Evolutionary conservation across 1,140 invertebrate genomes (phyloP).

Genomic region (Marisa cornuarietis): DNA sequence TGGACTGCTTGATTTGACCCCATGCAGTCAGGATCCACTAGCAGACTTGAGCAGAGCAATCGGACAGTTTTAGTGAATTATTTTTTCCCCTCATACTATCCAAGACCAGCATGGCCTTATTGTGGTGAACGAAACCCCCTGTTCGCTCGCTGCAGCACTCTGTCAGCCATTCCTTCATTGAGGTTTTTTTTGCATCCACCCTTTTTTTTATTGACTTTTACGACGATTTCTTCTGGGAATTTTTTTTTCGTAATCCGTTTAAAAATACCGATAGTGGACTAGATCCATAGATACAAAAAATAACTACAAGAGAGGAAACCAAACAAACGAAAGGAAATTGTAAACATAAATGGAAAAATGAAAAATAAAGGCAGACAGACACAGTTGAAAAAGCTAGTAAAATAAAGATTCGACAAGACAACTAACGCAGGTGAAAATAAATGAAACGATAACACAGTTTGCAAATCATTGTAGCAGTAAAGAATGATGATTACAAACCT

Average conservation of each 20-base stretch:
- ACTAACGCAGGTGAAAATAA: too few species aligned
- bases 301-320: too few species aligned
- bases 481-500: too few species aligned
- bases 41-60: constrained; percentile 7
- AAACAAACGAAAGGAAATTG: too few species aligned
- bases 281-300: too few species aligned
- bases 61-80: constrained; percentile 26
- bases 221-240: constrained; percentile 31
- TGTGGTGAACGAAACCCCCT: constrained; percentile 17
- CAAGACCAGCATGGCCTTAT: constrained; percentile 25
- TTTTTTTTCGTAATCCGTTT: constrained; percentile 35
- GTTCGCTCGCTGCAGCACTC: constrained; percentile 19
- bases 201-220: constrained; percentile 38
- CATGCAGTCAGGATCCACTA: constrained; percentile 7
- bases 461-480: too few species aligned
- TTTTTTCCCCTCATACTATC: constrained; percentile 31
- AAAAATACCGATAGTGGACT: too few species aligned
- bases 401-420: too few species aligned
- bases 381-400: too few species aligned
- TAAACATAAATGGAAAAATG: too few species aligned
- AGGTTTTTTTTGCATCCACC: constrained; percentile 49
- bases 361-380: too few species aligned
- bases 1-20: not conserved
- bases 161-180: constrained; percentile 38
- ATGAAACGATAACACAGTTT: too few species aligned